phyloP scores from a whole-genome alignment of 2,113 vertebrate species.

The Oncorhynchus tshawytscha region DNA sequence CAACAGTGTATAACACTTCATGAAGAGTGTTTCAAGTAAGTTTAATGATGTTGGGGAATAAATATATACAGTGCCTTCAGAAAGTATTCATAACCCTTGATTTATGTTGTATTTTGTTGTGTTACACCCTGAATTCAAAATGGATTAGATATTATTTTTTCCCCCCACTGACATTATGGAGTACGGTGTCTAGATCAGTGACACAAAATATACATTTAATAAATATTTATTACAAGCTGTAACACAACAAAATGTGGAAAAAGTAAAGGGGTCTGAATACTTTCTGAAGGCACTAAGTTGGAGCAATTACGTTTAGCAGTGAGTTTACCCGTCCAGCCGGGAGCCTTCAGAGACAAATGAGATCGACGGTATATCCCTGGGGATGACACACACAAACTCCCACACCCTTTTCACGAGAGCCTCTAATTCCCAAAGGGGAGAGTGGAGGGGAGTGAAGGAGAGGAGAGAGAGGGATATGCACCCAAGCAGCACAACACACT shows the following conservation, averaged over 20 bases:
- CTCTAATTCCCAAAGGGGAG: neutral
- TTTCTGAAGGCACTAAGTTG: neutral
- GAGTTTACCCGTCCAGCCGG: neutral
- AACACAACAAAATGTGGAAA: no score
- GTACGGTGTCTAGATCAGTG: no score
- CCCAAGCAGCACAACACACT: constrained; percentile 23
- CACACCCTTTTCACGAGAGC: neutral
- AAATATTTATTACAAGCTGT: no score
- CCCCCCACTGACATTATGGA: no score
- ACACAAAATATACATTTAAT: no score
- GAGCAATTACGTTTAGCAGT: constrained; percentile 1
- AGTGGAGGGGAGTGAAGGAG: neutral
- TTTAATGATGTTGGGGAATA: neutral
- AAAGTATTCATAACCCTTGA: no score
- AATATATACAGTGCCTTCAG: neutral
- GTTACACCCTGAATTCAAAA: no score
- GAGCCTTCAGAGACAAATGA: neutral
- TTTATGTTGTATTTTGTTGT: no score
- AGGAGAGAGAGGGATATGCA: neutral
- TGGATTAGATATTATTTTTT: no score
- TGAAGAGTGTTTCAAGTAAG: neutral
- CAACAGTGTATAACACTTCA: no score
- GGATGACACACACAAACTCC: neutral
- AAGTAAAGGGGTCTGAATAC: no score
- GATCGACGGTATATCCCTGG: neutral